Evolutionary conservation across 2,113 vertebrate species (phyloP).

Genomic region (Stigmatopora nigra): DNA sequence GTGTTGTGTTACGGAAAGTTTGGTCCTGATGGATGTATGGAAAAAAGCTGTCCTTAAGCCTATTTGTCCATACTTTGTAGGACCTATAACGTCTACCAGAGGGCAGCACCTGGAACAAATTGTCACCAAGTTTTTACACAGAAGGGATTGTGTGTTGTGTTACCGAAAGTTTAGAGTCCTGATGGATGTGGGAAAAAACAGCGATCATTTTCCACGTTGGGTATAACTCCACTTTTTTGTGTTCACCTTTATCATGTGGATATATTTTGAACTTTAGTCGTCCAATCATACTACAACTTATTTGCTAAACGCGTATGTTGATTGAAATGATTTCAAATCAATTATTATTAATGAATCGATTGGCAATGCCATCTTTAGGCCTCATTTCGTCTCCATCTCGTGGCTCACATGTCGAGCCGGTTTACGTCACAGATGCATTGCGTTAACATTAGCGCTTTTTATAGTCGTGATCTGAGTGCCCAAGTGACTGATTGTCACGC

Average conservation of each 20-base stretch:
- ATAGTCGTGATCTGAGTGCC: conserved; percentile 7
- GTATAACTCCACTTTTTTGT: background rate
- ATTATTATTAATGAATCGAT: conserved; percentile 17
- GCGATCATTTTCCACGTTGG: background rate
- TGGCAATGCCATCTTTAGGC: background rate
- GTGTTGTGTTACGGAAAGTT: no score
- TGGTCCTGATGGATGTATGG: no score
- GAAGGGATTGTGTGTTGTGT: no score
- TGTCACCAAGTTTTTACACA: no score
- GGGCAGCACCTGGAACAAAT: no score
- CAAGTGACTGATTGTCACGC: background rate
- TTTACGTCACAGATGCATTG: conserved; percentile 4
- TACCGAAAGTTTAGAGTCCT: no score
- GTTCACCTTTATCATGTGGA: background rate
- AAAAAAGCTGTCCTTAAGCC: no score
- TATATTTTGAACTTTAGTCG: background rate
- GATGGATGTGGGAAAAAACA: no score
- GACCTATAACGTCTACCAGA: no score
- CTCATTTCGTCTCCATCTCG: conserved; percentile 10
- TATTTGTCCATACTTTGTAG: no score
- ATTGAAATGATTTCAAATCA: background rate
- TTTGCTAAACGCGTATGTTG: background rate
- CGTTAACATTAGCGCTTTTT: conserved; percentile 23
- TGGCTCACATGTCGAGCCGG: conserved; percentile 9
- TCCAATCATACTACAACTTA: background rate